Evolutionary conservation across 1,140 invertebrate genomes (phyloP), one percentile per base, ranked within the genome.

Genomic region (Maniola jurtina): DNA sequence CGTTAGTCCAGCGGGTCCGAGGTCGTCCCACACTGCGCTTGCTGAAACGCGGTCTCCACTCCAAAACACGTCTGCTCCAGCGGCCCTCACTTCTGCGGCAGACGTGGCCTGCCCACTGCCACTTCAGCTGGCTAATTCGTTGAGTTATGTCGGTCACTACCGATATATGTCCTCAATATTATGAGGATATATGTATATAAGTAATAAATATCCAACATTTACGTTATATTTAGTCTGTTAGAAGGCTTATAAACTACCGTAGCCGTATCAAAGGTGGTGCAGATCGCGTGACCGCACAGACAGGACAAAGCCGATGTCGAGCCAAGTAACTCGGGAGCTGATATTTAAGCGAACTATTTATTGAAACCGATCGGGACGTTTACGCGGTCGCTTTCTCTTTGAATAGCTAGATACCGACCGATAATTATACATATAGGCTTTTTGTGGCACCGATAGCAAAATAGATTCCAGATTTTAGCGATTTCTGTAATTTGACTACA

Each of bases 301-400:
- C 70, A 67, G 57, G 52, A 72, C 70, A 72, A 72, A 72, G 63
- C 59, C 65, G 50, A 55, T 64, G 59, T 9, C 52, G 33, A 55
- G 13, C 11, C 47, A 61, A 64, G 64, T 71, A 64, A 55, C 64
- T 66, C 68, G 61, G 61, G 61, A 63, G 64, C 70, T 67, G 59
- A 64, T 67, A 68, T 71, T 71, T 70, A 70, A 70, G 55, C 54
- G 68, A 59, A 70, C 60, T 70, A 70, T 67, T 67, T 71, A 67
- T 67, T 71, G 65, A 71, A 67, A 71, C 48, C 64, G 47, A 64
- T 67, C 56, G 65, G 64, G 57, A 67, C 61, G 64, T 60, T 71
- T 52, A 59, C 65, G 65, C 58, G 59, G 64, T 66, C 48, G 65
- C 70, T 70, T 70, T 66, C 64, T 70, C 68, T 59, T 70, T 66